phyloP scores from a whole-genome alignment of 2,113 vertebrate genomes.

The Pipa parva region DNA sequence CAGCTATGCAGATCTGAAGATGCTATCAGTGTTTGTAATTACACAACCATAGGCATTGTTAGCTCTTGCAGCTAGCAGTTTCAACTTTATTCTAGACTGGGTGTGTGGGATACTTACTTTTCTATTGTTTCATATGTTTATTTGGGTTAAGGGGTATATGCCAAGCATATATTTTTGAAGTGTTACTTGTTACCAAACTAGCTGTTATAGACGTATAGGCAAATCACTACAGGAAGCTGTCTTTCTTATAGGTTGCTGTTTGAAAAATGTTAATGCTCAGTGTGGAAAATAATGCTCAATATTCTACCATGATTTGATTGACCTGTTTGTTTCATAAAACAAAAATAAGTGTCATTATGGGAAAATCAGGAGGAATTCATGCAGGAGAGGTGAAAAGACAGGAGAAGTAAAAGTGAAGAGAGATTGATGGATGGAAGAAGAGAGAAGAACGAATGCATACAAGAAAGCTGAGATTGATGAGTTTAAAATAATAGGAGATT shows the following conservation, averaged over 20 bases:
- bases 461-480: slow-evolving; percentile 2
- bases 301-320: not conserved
- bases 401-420: too few species aligned
- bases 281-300: not conserved
- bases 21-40: too few species aligned
- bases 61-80: not conserved
- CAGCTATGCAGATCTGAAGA: too few species aligned
- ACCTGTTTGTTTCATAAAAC: not conserved
- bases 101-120: too few species aligned
- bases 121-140: too few species aligned
- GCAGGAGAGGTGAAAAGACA: not conserved
- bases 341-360: not conserved
- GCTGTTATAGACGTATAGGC: too few species aligned
- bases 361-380: slow-evolving; percentile 8
- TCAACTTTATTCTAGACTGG: too few species aligned
- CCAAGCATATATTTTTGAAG: not conserved
- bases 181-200: not conserved
- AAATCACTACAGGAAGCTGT: too few species aligned
- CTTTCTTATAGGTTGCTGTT: too few species aligned
- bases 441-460: not conserved
- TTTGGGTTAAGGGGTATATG: slow-evolving; percentile 2
- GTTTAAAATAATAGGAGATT: not conserved
- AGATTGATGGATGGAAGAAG: not conserved
- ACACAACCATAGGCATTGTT: too few species aligned
- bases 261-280: not conserved